phyloP scores from a whole-genome alignment of 2,888 invertebrate genomes.

The Abrostola triplasia region DNA sequence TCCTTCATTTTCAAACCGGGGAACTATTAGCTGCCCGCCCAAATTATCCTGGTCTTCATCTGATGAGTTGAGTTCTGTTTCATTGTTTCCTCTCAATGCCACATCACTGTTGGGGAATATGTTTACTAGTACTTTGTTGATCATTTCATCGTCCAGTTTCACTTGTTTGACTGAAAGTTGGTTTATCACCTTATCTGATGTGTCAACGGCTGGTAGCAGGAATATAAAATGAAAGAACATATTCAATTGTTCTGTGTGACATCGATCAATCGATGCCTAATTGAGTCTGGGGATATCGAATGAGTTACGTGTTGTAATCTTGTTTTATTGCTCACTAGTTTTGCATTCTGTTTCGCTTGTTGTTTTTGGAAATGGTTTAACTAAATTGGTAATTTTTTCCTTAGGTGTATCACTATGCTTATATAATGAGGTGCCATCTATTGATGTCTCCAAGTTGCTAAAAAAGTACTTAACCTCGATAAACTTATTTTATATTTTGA shows the following conservation, averaged over 20 bases:
- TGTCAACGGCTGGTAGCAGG: slow-evolving; percentile 8
- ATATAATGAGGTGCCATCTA: no score
- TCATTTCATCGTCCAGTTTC: slow-evolving; percentile 16
- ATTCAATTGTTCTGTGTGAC: slow-evolving; percentile 7
- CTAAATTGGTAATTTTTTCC: no score
- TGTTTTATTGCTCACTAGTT: slow-evolving; percentile 29
- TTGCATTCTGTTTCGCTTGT: slow-evolving; percentile 4
- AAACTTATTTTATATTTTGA: no score
- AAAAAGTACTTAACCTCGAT: no score
- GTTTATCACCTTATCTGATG: slow-evolving; percentile 6
- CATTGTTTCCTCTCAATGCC: not conserved
- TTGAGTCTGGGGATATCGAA: slow-evolving; percentile 8
- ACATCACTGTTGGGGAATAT: slow-evolving; percentile 1
- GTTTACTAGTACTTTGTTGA: slow-evolving; percentile 2
- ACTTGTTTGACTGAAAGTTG: slow-evolving; percentile 12
- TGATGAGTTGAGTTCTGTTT: not conserved
- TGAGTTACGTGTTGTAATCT: slow-evolving; percentile 22
- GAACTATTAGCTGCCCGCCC: not conserved
- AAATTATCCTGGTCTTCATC: not conserved
- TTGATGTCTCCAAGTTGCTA: no score
- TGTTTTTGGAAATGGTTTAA: not conserved
- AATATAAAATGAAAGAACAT: slow-evolving; percentile 26
- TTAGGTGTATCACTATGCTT: no score
- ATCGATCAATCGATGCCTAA: slow-evolving; percentile 2
- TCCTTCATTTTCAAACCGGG: slow-evolving; percentile 4